phyloP scores from a whole-genome alignment of 2,888 invertebrate species.

The Hirtodrosophila histrioides region DNA sequence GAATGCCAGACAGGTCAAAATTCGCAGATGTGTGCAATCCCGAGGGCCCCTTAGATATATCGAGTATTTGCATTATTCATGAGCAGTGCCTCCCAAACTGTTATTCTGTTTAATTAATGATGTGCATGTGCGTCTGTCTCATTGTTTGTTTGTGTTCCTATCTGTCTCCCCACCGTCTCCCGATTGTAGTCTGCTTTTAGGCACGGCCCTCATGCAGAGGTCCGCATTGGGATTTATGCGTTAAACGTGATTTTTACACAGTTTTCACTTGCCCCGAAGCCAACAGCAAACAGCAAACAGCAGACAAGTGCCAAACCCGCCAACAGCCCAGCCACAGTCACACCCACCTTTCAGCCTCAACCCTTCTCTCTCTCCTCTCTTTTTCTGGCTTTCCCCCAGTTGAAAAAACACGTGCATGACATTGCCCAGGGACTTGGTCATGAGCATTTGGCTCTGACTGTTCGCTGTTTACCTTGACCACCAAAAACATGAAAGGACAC shows the following conservation, averaged over 20 bases:
- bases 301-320: slow-evolving; percentile 15
- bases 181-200: slow-evolving; percentile 39
- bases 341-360: neutral
- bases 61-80: slow-evolving; percentile 15
- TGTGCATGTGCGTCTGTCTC: slow-evolving; percentile 20
- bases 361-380: neutral
- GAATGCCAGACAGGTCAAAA: slow-evolving; percentile 12
- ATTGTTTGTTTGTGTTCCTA: neutral
- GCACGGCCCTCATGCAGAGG: slow-evolving; percentile 14
- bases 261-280: slow-evolving; percentile 36
- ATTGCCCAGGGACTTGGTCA: slow-evolving; percentile 38
- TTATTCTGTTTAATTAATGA: slow-evolving; percentile 41
- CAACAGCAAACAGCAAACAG: slow-evolving; percentile 22
- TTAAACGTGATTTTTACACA: slow-evolving; percentile 66
- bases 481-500: slow-evolving; percentile 56
- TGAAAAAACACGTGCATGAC: slow-evolving; percentile 37
- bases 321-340: slow-evolving; percentile 16
- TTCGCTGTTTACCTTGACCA: slow-evolving; percentile 64
- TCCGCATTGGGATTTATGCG: slow-evolving; percentile 53
- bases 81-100: slow-evolving; percentile 11
- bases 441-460: slow-evolving; percentile 15
- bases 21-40: slow-evolving; percentile 8
- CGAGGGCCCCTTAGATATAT: neutral
- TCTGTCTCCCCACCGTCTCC: neutral
- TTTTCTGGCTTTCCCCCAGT: neutral